A percentile compares a stretch with the other conserved stretches of the same genome.
Evolutionary conservation across 2,113 vertebrate species (phyloP).

Genomic region (Limanda limanda): DNA sequence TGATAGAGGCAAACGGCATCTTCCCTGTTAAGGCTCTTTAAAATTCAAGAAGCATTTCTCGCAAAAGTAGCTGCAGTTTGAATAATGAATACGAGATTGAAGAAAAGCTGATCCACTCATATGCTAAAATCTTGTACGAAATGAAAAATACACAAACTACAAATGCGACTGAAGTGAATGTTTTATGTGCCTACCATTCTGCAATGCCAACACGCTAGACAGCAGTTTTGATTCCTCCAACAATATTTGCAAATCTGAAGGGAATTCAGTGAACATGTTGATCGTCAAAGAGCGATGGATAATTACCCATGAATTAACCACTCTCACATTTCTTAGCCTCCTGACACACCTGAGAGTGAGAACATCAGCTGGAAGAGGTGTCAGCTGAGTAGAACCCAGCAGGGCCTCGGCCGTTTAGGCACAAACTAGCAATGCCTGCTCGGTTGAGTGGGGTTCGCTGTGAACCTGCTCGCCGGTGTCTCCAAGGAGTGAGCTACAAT

Average conservation of each 20-base stretch:
- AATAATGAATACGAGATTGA: conserved; percentile 45
- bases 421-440: conserved; percentile 17
- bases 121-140: conserved; percentile 39
- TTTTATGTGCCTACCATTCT: conserved; percentile 16
- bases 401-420: conserved; percentile 22
- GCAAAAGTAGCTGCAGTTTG: conserved; percentile 40
- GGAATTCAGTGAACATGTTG: conserved; percentile 42
- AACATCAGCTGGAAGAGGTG: conserved; percentile 25
- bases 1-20: conserved; percentile 19
- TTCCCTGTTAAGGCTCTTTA: not conserved
- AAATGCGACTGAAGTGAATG: conserved; percentile 19
- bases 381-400: conserved; percentile 14
- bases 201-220: conserved; percentile 47
- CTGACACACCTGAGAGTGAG: conserved; percentile 34
- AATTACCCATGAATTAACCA: conserved; percentile 62
- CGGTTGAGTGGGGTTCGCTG: conserved; percentile 27
- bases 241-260: conserved; percentile 42
- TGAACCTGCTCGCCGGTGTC: conserved; percentile 51
- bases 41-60: conserved; percentile 41
- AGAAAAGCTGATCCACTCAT: conserved; percentile 40
- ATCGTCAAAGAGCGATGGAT: conserved; percentile 42
- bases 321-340: conserved; percentile 6
- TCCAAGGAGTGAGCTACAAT: conserved; percentile 71
- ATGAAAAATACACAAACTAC: conserved; percentile 47
- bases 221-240: conserved; percentile 28